phyloP scores from a whole-genome alignment of 2,888 invertebrate species.

The Catocala nupta region DNA sequence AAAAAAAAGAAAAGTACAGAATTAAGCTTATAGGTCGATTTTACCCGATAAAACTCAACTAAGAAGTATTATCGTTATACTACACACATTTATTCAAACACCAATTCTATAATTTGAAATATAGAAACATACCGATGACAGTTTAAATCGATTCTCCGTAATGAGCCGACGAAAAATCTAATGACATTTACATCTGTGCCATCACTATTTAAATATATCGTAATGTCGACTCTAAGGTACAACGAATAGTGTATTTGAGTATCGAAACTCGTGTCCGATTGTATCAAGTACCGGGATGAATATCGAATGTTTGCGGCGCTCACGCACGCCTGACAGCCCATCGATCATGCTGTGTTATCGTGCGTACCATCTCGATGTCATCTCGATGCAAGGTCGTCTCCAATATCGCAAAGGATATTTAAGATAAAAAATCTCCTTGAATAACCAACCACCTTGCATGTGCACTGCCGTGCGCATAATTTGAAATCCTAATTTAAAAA shows the following conservation, averaged over 20 bases:
- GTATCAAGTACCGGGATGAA: constrained; percentile 58
- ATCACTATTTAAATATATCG: constrained; percentile 34
- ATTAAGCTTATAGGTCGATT: not conserved
- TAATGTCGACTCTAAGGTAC: constrained; percentile 44
- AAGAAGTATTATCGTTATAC: constrained; percentile 14
- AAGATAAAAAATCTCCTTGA: constrained; percentile 20
- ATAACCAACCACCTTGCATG: constrained; percentile 4
- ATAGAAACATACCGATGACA: constrained; percentile 59
- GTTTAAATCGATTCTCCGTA: constrained; percentile 61
- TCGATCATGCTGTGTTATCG: constrained; percentile 70
- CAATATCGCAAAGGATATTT: constrained; percentile 39
- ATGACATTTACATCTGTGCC: constrained; percentile 57
- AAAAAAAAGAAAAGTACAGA: not conserved
- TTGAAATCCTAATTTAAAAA: constrained; percentile 33
- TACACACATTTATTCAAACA: constrained; percentile 44
- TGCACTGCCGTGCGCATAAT: constrained; percentile 32
- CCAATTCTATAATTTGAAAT: constrained; percentile 44
- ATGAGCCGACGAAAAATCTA: constrained; percentile 62
- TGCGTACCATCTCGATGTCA: constrained; percentile 63
- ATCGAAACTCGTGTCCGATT: constrained; percentile 51
- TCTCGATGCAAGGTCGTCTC: constrained; percentile 66
- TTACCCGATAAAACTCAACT: not conserved
- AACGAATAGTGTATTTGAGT: constrained; percentile 49
- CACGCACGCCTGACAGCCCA: constrained; percentile 65
- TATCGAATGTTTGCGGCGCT: constrained; percentile 56